phyloP scores from a whole-genome alignment of 2,113 vertebrate genomes.

The Hucho hucho region DNA sequence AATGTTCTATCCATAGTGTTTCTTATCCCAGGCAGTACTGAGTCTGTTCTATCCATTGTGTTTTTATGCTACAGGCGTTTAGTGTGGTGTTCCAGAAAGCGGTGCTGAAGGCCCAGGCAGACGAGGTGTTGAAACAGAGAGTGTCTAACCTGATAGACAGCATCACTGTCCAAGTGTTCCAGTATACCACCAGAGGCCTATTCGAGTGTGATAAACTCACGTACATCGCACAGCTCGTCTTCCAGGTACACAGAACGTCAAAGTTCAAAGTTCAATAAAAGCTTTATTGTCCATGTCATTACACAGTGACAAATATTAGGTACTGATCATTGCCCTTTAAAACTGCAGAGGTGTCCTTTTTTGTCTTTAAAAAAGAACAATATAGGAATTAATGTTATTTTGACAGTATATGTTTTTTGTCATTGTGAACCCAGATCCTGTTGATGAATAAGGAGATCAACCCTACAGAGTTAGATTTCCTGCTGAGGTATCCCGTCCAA shows the following conservation, averaged over 20 bases:
- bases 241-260: slow-evolving; percentile 80
- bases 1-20: slow-evolving; percentile 60
- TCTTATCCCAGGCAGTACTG: slow-evolving; percentile 77
- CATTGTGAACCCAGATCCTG: slow-evolving; percentile 77
- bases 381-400: no score
- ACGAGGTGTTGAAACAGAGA: slow-evolving; percentile 74
- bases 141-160: slow-evolving; percentile 86
- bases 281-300: background rate
- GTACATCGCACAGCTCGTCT: slow-evolving; percentile 87
- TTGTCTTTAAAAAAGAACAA: no score
- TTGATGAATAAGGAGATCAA: slow-evolving; percentile 86
- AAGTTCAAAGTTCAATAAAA: background rate
- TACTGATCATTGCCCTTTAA: no score
- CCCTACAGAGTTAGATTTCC: slow-evolving; percentile 84
- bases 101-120: slow-evolving; percentile 76
- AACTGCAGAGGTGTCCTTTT: no score
- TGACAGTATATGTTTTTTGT: no score
- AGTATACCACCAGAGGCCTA: slow-evolving; percentile 88
- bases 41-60: background rate
- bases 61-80: slow-evolving; percentile 79
- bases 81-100: slow-evolving; percentile 89
- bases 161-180: slow-evolving; percentile 89
- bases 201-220: slow-evolving; percentile 93
- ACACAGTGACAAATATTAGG: no score
- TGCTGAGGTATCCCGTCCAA: slow-evolving; percentile 86